Base-by-base conservation (phyloP, 1,140 invertebrate genomes). In the Tribolium castaneum region DNA sequence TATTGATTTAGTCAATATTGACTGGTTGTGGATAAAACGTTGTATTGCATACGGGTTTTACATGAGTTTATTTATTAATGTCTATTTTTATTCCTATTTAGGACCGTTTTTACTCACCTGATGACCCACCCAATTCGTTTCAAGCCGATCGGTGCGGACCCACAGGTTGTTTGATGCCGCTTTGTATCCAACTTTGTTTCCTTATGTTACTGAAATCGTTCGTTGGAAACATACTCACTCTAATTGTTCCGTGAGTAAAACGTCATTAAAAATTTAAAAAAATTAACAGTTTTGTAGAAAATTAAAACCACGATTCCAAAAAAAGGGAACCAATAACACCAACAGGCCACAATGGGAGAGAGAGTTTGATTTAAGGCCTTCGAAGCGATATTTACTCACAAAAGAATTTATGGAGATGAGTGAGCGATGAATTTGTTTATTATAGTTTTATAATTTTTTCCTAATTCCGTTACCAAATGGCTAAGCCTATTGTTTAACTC, bases 371-470 rank as follows among this genome's bases (percentile, higher is more conserved):
- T 66, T 84, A 25, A 22, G 56, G 1, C 72, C 78, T 39, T 49
- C 78, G 2, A 74, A 72, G 7, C 56, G 78, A 6, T 81, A 82
- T 49, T 80, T 81, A 30, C 76, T 85, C 9, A 56, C 81, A 3
- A 50, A 12, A 3, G 77, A 80, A 19, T 82, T 82, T 54, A 80
- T 80, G 76, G 80, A 84, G 50, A 80, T 85, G 72, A 78, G 82
- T 81, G 80, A 78, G 22, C 50, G 45, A 39, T 54, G 30, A 19
- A 14, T 49, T 35, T 10, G 34, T 34, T 30, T 70, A 25, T 54
- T 1, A 19, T 19, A 1, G 16, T 19, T 19, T 19, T 19, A 19
- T 19, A 19, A 19, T 19, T 19, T 19, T 19, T 19, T 2, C 16
- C 2, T 19, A 19, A 19, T 19, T 2, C 16, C 16, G 16, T 19